Evolutionary conservation across 1,140 invertebrate species (phyloP).

Genomic region (Rhopalosiphum maidis): DNA sequence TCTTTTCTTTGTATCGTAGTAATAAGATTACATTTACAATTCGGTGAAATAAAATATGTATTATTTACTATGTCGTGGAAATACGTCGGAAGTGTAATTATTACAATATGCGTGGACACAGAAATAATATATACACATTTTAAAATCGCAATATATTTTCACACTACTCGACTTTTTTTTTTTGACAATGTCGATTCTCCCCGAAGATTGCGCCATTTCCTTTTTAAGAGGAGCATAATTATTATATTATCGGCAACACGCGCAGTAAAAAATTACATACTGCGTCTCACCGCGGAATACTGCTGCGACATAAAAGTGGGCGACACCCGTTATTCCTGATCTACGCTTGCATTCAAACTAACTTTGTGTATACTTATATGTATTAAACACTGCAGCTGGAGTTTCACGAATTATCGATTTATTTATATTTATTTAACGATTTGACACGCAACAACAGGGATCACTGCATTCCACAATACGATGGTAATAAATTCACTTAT

Average conservation of each 20-base stretch:
- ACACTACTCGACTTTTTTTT: conserved; percentile 4
- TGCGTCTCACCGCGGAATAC: background rate
- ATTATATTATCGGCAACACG: conserved; percentile 2
- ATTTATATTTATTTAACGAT: background rate
- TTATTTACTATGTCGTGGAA: background rate
- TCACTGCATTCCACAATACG: background rate
- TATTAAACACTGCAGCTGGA: background rate
- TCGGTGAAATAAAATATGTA: background rate
- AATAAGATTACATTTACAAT: background rate
- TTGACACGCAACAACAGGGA: background rate
- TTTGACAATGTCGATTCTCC: conserved; percentile 2
- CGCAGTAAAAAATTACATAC: background rate
- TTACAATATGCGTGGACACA: background rate
- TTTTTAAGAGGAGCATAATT: conserved; percentile 17
- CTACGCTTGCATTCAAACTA: background rate
- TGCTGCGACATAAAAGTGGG: background rate
- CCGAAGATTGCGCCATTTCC: conserved; percentile 3
- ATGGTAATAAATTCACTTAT: background rate
- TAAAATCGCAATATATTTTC: background rate
- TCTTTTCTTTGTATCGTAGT: background rate
- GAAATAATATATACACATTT: background rate
- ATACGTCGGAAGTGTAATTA: background rate
- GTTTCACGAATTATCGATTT: background rate
- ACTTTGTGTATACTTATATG: background rate
- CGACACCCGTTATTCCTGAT: conserved; percentile 42